These are phyloP conservation scores for Phoeniculus purpureus DNA, from an alignment of 2,797 vertebrate genomes.

Conservation along the genomic window DNA sequence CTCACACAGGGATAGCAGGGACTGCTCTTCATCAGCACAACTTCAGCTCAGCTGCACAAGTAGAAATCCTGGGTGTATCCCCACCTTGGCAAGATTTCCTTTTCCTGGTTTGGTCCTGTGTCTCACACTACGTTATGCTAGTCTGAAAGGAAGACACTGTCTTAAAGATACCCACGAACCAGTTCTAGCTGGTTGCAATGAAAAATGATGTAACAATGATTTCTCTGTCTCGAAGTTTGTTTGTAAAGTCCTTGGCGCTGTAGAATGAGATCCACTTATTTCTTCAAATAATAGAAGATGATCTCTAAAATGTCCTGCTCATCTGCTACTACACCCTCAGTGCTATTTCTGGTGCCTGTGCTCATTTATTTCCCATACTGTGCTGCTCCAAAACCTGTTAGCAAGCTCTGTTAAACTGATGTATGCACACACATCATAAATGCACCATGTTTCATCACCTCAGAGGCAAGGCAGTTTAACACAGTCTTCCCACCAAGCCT, in stretches of 20 bases:
- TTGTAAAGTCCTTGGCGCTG: not conserved
- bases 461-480: not conserved
- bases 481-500: not conserved
- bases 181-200: not conserved
- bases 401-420: not conserved
- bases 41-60: not conserved
- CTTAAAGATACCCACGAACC: not conserved
- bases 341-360: not conserved
- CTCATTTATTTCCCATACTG: not conserved
- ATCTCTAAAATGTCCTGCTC: not conserved
- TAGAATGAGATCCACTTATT: not conserved
- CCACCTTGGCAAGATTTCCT: not conserved
- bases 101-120: not conserved
- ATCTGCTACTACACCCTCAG: not conserved
- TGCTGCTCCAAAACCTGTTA: not conserved
- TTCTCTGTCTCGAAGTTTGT: not conserved
- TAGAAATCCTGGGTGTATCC: not conserved
- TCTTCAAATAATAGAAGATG: not conserved
- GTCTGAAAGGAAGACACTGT: not conserved
- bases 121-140: not conserved
- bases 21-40: not conserved
- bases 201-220: not conserved
- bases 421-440: not conserved
- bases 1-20: not conserved
- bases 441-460: not conserved